phyloP scores from a whole-genome alignment of 2,888 invertebrate genomes.

The Lymantria dispar region DNA sequence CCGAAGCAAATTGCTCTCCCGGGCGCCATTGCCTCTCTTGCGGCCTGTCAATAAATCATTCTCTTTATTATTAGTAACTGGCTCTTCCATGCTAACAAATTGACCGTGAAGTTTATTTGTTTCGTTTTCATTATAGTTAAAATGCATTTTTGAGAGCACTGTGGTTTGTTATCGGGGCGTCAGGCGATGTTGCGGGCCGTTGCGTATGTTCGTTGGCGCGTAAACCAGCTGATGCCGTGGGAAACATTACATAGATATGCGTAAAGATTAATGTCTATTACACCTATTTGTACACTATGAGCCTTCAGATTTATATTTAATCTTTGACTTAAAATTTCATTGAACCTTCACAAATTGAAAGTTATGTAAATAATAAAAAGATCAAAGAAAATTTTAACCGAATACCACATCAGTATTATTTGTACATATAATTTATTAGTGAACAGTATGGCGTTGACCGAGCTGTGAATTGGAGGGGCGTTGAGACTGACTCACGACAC shows the following conservation, averaged over 20 bases:
- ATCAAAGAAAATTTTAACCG: conserved; percentile 1
- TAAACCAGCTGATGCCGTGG: conserved; percentile 76
- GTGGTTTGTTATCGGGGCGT: conserved; percentile 31
- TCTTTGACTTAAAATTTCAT: too few relatives aligned
- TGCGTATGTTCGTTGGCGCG: conserved; percentile 61
- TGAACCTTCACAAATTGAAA: too few relatives aligned
- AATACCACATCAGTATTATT: conserved; percentile 3
- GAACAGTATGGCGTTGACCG: conserved; percentile 20
- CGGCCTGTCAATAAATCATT: conserved; percentile 60
- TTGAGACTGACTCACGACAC: conserved; percentile 35
- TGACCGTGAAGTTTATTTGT: conserved; percentile 10
- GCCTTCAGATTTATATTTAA: conserved; percentile 12
- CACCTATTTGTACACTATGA: conserved; percentile 26
- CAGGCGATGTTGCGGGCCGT: conserved; percentile 49
- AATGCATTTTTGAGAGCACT: conserved; percentile 10
- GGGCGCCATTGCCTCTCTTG: conserved; percentile 43
- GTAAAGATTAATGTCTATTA: conserved; percentile 27
- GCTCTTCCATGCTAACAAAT: conserved; percentile 14
- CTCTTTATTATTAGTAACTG: conserved; percentile 40
- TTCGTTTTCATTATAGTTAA: conserved; percentile 2
- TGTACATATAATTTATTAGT: conserved; percentile 10
- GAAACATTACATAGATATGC: conserved; percentile 63
- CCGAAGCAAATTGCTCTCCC: conserved; percentile 53
- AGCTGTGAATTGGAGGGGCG: conserved; percentile 15
- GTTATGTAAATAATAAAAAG: not conserved